A percentile compares a stretch with the other conserved stretches of the same genome.
phyloP scores from a whole-genome alignment of 2,888 invertebrate species.

The Cremastinae sp. region DNA sequence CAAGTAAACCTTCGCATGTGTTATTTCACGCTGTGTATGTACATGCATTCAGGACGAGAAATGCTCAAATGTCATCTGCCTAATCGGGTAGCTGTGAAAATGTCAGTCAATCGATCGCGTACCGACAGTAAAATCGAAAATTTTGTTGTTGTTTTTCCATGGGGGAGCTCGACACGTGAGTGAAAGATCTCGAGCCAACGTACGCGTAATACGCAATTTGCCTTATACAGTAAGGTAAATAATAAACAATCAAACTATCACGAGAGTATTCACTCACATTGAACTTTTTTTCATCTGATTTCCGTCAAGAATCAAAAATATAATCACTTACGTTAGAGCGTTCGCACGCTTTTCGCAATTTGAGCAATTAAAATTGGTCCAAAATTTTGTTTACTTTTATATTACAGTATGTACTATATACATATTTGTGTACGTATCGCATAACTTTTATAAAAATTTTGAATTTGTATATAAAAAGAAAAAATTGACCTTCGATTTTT shows the following conservation, averaged over 20 bases:
- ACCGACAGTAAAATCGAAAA: slow-evolving; percentile 51
- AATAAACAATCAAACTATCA: slow-evolving; percentile 12
- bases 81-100: slow-evolving; percentile 51
- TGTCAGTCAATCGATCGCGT: slow-evolving; percentile 51
- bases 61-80: slow-evolving; percentile 55
- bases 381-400: too few relatives aligned
- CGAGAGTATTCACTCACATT: slow-evolving; percentile 15
- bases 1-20: not conserved
- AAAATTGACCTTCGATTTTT: too few relatives aligned
- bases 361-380: too few relatives aligned
- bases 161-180: slow-evolving; percentile 17
- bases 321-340: not conserved
- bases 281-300: slow-evolving; percentile 29
- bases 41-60: slow-evolving; percentile 11
- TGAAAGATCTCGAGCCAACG: not conserved
- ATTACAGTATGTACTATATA: too few relatives aligned
- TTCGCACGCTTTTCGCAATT: not conserved
- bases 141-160: slow-evolving; percentile 16
- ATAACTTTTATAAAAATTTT: too few relatives aligned
- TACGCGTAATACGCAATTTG: slow-evolving; percentile 14
- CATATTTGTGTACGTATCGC: too few relatives aligned
- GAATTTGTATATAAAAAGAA: too few relatives aligned
- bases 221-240: slow-evolving; percentile 19
- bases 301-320: slow-evolving; percentile 11
- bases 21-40: slow-evolving; percentile 20